phyloP scores from a whole-genome alignment of 1,140 invertebrate species.

The Drosophila watanabei region DNA sequence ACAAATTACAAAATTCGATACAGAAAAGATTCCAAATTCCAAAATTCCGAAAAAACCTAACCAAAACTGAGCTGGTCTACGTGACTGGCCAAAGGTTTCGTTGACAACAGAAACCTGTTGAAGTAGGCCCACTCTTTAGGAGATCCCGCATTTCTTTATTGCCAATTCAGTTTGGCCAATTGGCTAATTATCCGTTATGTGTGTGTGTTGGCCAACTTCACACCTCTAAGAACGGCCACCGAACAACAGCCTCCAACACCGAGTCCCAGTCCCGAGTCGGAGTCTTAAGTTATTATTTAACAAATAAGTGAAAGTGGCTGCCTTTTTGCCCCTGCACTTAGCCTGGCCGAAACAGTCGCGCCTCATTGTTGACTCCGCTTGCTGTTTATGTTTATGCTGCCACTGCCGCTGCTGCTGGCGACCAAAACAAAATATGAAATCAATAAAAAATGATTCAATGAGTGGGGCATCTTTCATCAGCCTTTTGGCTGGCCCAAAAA shows the following conservation, averaged over 20 bases:
- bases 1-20: not conserved
- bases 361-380: constrained; percentile 70
- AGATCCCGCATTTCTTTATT: constrained; percentile 34
- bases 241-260: constrained; percentile 18
- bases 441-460: constrained; percentile 83
- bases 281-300: constrained; percentile 76
- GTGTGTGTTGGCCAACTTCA: constrained; percentile 32
- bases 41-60: no score
- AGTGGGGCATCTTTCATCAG: constrained; percentile 75
- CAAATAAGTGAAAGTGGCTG: constrained; percentile 79
- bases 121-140: constrained; percentile 12
- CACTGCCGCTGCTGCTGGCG: constrained; percentile 26
- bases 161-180: constrained; percentile 20
- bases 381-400: constrained; percentile 72
- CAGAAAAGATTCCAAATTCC: constrained; percentile 5
- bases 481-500: constrained; percentile 40
- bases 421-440: constrained; percentile 75
- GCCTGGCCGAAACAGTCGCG: constrained; percentile 57
- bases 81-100: constrained; percentile 67
- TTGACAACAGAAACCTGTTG: constrained; percentile 28
- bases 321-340: constrained; percentile 76
- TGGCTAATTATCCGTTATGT: constrained; percentile 26
- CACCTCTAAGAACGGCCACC: constrained; percentile 56
- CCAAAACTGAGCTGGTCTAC: constrained; percentile 59
- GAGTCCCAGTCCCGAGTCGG: not conserved